Percentiles rank a stretch among this genome's conserved stretches.
phyloP scores from a whole-genome alignment of 2,113 vertebrate genomes.

The Machaerirhynchus nigripectus region DNA sequence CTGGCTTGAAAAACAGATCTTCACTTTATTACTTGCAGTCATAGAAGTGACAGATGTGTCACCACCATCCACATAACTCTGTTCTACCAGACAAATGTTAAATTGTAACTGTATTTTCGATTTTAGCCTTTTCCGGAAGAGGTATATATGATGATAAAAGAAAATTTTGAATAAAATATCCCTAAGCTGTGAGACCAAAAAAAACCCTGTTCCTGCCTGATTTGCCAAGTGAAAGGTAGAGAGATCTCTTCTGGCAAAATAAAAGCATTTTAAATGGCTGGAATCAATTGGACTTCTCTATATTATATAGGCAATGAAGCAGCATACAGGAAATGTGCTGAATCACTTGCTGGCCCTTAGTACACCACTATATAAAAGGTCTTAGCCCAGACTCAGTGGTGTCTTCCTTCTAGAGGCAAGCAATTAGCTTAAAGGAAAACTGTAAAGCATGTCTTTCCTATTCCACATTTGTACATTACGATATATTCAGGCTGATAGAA shows the following conservation, averaged over 20 bases:
- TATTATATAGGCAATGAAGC: not conserved
- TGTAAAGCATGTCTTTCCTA: conserved; percentile 41
- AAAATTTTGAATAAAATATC: not conserved
- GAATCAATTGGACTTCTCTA: not conserved
- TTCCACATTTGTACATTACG: conserved; percentile 17
- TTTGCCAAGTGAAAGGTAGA: not conserved
- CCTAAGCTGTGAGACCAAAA: not conserved
- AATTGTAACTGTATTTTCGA: not conserved
- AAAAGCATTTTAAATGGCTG: not conserved
- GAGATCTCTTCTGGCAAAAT: not conserved
- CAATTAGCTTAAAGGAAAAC: conserved; percentile 58
- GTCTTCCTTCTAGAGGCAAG: conserved; percentile 49
- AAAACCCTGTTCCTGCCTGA: not conserved
- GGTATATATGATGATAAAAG: not conserved
- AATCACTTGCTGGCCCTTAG: conserved; percentile 22
- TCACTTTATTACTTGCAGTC: not conserved
- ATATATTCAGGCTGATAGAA: conserved; percentile 13
- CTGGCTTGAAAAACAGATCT: not conserved
- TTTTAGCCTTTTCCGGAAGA: not conserved
- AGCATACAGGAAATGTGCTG: conserved; percentile 29
- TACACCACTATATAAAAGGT: not conserved
- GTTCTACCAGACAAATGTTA: not conserved
- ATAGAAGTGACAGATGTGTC: not conserved
- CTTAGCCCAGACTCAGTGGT: conserved; percentile 20
- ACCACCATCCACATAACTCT: not conserved